Evolutionary conservation across 2,888 invertebrate species (phyloP).

Genomic region (Sphaeridia pumilis): DNA sequence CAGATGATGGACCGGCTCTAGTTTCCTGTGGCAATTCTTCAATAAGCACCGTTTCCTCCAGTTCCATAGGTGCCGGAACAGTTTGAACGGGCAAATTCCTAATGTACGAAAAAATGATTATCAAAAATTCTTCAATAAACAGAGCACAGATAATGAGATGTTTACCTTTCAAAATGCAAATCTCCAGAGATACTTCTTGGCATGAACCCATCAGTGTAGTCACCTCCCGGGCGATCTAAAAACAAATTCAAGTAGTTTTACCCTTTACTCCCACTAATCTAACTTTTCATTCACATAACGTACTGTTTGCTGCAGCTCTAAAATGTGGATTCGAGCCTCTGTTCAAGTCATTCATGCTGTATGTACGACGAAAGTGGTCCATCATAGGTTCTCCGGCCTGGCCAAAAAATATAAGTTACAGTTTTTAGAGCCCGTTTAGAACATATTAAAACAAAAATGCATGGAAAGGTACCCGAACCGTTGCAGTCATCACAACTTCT

Average conservation of each 20-base stretch:
- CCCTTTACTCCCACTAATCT: too few species aligned
- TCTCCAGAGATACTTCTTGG: neutral
- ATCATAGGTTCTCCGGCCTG: slow-evolving; percentile 6
- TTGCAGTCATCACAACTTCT: slow-evolving; percentile 21
- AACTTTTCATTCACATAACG: too few species aligned
- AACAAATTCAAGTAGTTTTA: too few species aligned
- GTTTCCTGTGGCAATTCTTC: neutral
- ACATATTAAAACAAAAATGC: neutral
- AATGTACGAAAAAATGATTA: too few species aligned
- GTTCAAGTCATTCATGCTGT: slow-evolving; percentile 12
- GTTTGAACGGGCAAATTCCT: slow-evolving; percentile 9
- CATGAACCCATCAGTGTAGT: neutral
- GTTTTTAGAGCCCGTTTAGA: neutral
- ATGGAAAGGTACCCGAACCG: slow-evolving; percentile 28
- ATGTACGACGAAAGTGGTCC: slow-evolving; percentile 7
- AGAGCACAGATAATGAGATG: neutral
- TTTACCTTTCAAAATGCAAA: slow-evolving; percentile 5
- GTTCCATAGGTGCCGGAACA: neutral
- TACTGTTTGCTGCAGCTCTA: neutral
- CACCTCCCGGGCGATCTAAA: too few species aligned
- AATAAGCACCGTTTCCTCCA: neutral
- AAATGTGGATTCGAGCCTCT: neutral
- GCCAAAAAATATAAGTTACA: neutral
- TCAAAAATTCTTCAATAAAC: neutral
- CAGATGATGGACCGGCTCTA: neutral